phyloP scores from a whole-genome alignment of 1,140 invertebrate species.

The Drosophila pruinosa region DNA sequence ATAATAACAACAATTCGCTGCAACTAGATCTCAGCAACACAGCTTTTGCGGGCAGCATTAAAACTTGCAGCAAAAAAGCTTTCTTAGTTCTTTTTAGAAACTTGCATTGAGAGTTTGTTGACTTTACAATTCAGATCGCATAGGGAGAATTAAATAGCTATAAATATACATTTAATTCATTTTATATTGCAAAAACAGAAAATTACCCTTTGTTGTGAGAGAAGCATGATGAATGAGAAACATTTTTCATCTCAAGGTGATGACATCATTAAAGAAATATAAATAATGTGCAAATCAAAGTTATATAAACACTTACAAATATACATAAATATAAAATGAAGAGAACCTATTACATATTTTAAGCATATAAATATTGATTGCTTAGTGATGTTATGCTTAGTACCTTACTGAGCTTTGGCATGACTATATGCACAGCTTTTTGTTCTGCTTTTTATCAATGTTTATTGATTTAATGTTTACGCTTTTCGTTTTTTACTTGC shows the following conservation, averaged over 20 bases:
- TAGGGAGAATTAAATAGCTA: background rate
- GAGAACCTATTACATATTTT: background rate
- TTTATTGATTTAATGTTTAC: constrained; percentile 57
- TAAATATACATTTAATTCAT: background rate
- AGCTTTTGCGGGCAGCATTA: constrained; percentile 52
- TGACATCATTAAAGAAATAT: constrained; percentile 8
- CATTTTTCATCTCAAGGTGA: background rate
- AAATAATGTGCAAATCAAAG: background rate
- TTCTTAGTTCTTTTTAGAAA: constrained; percentile 14
- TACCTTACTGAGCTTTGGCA: constrained; percentile 8
- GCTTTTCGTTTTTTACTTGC: constrained; percentile 44
- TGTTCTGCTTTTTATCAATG: constrained; percentile 24
- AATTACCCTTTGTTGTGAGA: background rate
- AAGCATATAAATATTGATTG: background rate
- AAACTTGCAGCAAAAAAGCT: constrained; percentile 55
- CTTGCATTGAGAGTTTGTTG: constrained; percentile 34
- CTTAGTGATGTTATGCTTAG: background rate
- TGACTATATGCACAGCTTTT: constrained; percentile 39
- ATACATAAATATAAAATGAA: no score
- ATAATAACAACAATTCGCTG: constrained; percentile 12
- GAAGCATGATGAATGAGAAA: background rate
- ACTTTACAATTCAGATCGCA: constrained; percentile 9
- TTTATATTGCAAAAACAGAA: background rate
- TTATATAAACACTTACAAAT: constrained; percentile 3
- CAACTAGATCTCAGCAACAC: constrained; percentile 52